Evolutionary conservation across 2,113 vertebrate species (phyloP), one percentile per base, ranked within the genome.

Genomic region (Clinocottus analis): DNA sequence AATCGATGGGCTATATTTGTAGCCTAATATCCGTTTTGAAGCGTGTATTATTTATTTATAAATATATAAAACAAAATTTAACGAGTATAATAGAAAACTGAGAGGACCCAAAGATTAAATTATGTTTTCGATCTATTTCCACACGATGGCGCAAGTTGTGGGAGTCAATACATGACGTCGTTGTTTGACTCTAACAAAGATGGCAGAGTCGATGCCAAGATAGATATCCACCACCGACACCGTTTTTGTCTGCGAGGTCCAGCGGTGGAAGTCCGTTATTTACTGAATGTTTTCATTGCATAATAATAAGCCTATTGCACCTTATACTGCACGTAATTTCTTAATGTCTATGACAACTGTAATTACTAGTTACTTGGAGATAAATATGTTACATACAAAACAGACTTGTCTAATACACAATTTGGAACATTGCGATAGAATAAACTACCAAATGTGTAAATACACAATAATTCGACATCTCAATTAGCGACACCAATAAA

Each of bases 131-230:
- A 17, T 10, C 0, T 21, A 0, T 27, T 29, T 65, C 74, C 82
- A 70, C 74, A 39, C 0, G 71, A 1, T 35, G 74, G 67, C 71
- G 72, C 62, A 14, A 29, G 1, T 7, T 59, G 14, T 3, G 6
- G 1, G 6, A 1, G 4, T 37, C 5, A 25, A 29, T 19, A 16
- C 17, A 65, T 86, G 67, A 86, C 86, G 82, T 84, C 2, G 84
- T 77, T 33, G 3, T 63, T 59, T 65, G 4, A 60, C 11, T n/a
- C 23, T 9, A 59, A 25, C 70, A 70, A 80, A 84, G 75, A 79
- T 12, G 1, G 9, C 0, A 27, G 0, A 21, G 47, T 45, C 0
- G 4, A 31, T 2, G 1, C 67, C 72, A 82, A 87, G 85, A 89
- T 17, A 2, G 1, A 29, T 43, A 2, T 2, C 53, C 1, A 6